phyloP scores from a whole-genome alignment of 2,888 invertebrate species.

The Zhengitettix transpicula region DNA sequence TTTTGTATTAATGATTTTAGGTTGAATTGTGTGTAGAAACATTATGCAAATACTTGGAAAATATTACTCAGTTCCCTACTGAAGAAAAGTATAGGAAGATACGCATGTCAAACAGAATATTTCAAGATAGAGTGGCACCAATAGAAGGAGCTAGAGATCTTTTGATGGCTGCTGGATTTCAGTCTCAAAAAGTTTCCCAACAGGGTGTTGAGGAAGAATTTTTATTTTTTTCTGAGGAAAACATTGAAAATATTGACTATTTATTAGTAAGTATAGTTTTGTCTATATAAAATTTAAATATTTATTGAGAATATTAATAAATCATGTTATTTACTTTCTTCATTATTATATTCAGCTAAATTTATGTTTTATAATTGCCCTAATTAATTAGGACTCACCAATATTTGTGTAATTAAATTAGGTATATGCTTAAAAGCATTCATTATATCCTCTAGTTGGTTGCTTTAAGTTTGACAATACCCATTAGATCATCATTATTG shows the following conservation, averaged over 20 bases:
- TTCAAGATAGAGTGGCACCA: conserved; percentile 61
- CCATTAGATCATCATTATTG: too few relatives aligned
- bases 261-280: conserved; percentile 29
- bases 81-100: conserved; percentile 87
- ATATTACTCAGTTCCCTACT: conserved; percentile 66
- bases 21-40: conserved; percentile 71
- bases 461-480: too few relatives aligned
- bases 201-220: conserved; percentile 45
- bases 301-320: background rate
- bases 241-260: conserved; percentile 36
- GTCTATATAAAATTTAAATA: background rate
- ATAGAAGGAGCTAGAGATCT: conserved; percentile 71
- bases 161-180: conserved; percentile 69
- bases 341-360: too few relatives aligned
- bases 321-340: background rate
- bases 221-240: conserved; percentile 45
- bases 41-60: conserved; percentile 75
- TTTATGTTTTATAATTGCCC: too few relatives aligned
- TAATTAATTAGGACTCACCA: too few relatives aligned
- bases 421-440: too few relatives aligned
- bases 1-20: conserved; percentile 22
- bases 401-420: too few relatives aligned
- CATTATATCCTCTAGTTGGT: too few relatives aligned
- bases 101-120: conserved; percentile 66
- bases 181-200: conserved; percentile 35